A percentile compares a stretch with the other conserved stretches of the same genome.
Conservation (phyloP, 1,140 invertebrate species). For the Manduca sexta region DNA sequence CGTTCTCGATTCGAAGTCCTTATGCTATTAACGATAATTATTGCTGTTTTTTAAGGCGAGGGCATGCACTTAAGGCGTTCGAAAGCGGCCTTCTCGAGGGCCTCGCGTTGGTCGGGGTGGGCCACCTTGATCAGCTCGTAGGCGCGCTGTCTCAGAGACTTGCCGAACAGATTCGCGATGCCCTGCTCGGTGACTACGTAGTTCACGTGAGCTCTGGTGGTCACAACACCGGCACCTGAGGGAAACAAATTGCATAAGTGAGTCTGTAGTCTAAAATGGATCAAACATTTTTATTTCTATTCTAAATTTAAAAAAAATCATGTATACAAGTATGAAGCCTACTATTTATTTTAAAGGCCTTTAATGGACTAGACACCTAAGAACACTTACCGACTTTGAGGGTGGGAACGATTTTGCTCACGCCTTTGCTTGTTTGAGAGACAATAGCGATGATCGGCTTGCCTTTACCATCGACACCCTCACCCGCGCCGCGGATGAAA, state of each 20-base stretch:
- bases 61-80: slow-evolving; percentile 93
- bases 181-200: slow-evolving; percentile 96
- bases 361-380: too few relatives aligned
- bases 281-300: too few relatives aligned
- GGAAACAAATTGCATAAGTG: background rate
- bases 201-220: slow-evolving; percentile 92
- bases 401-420: slow-evolving; percentile 90
- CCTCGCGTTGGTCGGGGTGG: slow-evolving; percentile 91
- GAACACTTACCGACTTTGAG: slow-evolving; percentile 83
- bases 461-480: slow-evolving; percentile 89
- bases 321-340: too few relatives aligned
- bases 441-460: slow-evolving; percentile 96
- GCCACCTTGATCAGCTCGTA: slow-evolving; percentile 92
- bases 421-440: slow-evolving; percentile 89
- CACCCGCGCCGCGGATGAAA: slow-evolving; percentile 94
- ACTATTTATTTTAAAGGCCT: too few relatives aligned
- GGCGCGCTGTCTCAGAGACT: slow-evolving; percentile 89
- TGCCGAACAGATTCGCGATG: slow-evolving; percentile 93
- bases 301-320: too few relatives aligned
- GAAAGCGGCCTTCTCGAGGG: slow-evolving; percentile 90
- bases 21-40: background rate
- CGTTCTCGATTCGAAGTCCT: slow-evolving; percentile 3
- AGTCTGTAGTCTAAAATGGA: too few relatives aligned
- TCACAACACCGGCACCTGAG: slow-evolving; percentile 94
- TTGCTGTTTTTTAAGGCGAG: slow-evolving; percentile 65